Percentiles rank a stretch among this genome's conserved stretches.
Conservation (phyloP, 2,113 vertebrate species). For the Motacilla tschutschensis region DNA sequence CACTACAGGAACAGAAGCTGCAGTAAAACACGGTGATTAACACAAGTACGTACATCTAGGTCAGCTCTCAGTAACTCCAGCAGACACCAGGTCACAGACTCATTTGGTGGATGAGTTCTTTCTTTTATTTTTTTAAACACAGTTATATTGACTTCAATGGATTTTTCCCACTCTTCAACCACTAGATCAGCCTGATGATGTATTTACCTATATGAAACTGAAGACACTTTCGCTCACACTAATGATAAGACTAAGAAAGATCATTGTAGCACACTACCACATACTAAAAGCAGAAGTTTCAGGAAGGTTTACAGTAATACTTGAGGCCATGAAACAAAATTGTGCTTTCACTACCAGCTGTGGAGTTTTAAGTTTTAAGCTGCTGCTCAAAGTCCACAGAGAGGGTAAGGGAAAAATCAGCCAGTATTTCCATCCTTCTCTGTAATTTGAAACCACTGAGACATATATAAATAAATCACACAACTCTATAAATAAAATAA, state of each 20-base stretch:
- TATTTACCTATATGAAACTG: neutral
- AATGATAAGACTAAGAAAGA: neutral
- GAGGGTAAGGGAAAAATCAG: slow-evolving; percentile 16
- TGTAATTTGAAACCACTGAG: slow-evolving; percentile 42
- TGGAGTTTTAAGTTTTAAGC: neutral
- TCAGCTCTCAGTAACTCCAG: neutral
- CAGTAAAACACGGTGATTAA: neutral
- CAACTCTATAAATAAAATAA: slow-evolving; percentile 50
- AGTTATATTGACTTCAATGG: neutral
- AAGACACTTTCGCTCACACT: neutral
- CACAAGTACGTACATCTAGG: neutral
- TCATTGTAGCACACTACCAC: neutral
- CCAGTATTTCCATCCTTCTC: slow-evolving; percentile 14
- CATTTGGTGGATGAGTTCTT: neutral
- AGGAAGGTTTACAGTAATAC: neutral
- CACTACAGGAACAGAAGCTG: neutral
- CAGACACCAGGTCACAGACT: neutral
- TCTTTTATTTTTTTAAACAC: too few species aligned
- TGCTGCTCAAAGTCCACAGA: neutral
- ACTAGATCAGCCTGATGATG: neutral
- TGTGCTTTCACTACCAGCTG: neutral
- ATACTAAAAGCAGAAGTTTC: neutral
- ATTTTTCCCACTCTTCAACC: neutral
- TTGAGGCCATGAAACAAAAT: neutral
- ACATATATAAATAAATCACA: slow-evolving; percentile 38